Evolutionary conservation across 2,888 invertebrate species (phyloP).

Genomic region (Oscheius sp.): DNA sequence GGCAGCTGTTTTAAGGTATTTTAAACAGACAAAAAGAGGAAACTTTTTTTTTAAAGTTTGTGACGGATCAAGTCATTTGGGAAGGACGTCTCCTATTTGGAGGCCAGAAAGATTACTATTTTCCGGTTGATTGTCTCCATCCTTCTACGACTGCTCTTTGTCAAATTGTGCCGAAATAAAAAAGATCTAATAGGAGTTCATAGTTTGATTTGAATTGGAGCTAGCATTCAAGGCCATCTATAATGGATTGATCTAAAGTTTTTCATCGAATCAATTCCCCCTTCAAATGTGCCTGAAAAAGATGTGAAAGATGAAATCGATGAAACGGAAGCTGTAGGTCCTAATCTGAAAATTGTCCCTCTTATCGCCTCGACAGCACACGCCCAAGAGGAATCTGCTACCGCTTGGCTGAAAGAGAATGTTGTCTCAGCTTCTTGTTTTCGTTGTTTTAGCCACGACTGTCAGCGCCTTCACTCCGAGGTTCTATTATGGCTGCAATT

Average conservation of each 20-base stretch:
- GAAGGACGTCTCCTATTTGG: background rate
- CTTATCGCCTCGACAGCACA: background rate
- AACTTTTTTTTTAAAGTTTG: background rate
- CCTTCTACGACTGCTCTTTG: constrained; percentile 3
- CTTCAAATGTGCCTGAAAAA: too few species aligned
- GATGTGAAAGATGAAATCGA: too few species aligned
- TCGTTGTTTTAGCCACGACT: background rate
- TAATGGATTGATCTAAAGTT: too few species aligned
- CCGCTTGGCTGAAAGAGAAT: background rate
- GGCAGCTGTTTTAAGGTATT: constrained; percentile 19
- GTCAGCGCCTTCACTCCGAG: background rate
- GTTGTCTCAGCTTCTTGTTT: background rate
- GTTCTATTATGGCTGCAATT: background rate
- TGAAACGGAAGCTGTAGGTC: too few species aligned
- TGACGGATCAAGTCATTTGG: background rate
- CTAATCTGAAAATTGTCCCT: background rate
- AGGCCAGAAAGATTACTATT: background rate
- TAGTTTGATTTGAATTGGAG: too few species aligned
- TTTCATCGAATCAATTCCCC: too few species aligned
- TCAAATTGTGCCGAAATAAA: constrained; percentile 1
- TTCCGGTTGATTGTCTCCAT: constrained; percentile 10
- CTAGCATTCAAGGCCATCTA: too few species aligned
- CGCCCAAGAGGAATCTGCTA: background rate
- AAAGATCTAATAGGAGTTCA: too few species aligned
- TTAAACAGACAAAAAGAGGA: background rate